Percentiles rank a stretch among this genome's conserved stretches.
Evolutionary conservation across 2,797 vertebrate genomes (phyloP).

Genomic region (Malacoraja senta): DNA sequence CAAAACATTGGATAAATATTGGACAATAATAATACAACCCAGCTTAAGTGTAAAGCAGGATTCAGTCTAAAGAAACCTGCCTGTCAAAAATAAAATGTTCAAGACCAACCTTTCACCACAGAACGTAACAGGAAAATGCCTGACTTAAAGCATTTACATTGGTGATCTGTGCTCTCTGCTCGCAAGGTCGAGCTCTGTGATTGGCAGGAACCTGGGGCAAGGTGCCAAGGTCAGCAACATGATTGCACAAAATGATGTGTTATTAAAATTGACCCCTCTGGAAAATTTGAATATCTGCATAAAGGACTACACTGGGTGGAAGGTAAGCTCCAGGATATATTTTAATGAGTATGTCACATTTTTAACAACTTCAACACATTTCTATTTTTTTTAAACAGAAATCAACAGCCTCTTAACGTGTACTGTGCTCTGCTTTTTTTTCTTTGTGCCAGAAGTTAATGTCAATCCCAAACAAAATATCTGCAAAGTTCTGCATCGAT

Average conservation of each 20-base stretch:
- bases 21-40: neutral
- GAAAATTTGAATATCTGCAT: constrained; percentile 1
- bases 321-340: neutral
- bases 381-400: neutral
- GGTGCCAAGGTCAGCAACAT: neutral
- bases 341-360: neutral
- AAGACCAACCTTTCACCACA: neutral
- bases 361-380: neutral
- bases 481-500: neutral
- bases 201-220: constrained; percentile 11
- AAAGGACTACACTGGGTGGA: neutral
- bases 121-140: neutral
- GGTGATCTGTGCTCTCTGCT: constrained; percentile 18
- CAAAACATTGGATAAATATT: neutral
- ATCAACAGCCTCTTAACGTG: neutral
- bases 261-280: constrained; percentile 24
- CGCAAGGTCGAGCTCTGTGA: constrained; percentile 11
- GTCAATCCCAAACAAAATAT: neutral
- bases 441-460: neutral
- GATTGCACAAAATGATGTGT: constrained; percentile 18
- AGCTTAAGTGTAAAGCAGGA: neutral
- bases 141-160: neutral
- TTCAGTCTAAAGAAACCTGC: neutral
- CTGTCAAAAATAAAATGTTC: neutral
- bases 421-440: neutral